Base-by-base conservation (phyloP, 2,113 vertebrate genomes). In the Clupea harengus region DNA sequence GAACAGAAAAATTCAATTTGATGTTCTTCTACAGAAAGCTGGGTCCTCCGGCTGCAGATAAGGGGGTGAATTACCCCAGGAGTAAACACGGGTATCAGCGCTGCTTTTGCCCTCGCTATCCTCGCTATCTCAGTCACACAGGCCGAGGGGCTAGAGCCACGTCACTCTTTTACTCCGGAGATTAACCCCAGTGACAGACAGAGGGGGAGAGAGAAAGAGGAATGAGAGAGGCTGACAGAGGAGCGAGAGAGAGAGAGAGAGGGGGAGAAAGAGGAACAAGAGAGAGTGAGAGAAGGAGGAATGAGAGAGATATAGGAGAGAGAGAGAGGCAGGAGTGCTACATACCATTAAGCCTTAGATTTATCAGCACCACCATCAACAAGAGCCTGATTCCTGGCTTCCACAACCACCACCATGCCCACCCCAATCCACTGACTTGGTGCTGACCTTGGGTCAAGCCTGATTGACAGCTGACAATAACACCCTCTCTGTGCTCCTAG, bases 1-100 rank as follows among this genome's bases (percentile, higher is more conserved):
- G 28, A 32, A 75, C 32, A 82, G 20, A 49, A 87, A 75, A 87
- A 89, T 88, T 87, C 57, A 88, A 88, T 87, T 83, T 28, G 47
- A 81, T 81, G 81, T 82, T 87, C 80, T 15, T 84, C 17, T 87
- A 82, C 39, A 60, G 28, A 39, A 54, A 57, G 81, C 80, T 47
- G 81, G 39, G 39, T 67, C 64, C 25, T 2, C 72, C 11, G 22
- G 72, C 72, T 78, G 28, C 72, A 32, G 25, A 81, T 72, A 57
- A 46, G 57, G 78, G 20, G 81, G 78, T 67, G 82, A 81, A 81
- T 85, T 75, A 81, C 45, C 54, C 22, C 81, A 2, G 13, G 20
- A 78, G 52, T 57, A 64, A 57, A 78, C 72, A 78, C 25, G 44
- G 28, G 72, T 78, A 10, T 78, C 72, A 15, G 10, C 25, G 2